Evolutionary conservation across 2,888 invertebrate genomes (phyloP), one percentile per base, ranked within the genome.

Genomic region (Camponotus fellah): DNA sequence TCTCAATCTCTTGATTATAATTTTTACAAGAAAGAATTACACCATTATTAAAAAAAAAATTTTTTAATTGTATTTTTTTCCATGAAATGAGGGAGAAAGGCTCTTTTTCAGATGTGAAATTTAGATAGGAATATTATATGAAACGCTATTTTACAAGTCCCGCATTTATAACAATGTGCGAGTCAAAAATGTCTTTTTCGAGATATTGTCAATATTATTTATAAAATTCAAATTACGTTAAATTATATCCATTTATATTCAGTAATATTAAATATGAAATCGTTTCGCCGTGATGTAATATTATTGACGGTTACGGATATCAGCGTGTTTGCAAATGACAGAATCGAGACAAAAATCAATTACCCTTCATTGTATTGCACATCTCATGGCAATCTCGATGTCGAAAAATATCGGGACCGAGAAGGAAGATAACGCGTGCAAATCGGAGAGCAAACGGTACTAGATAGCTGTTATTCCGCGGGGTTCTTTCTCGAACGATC

Each of bases 401-500:
- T 37, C 8, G 17, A 56, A 62, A 49, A 37, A 34, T 56, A 43
- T 65, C 34, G 40, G 37, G 17, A 32, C 40, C 17, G n/a, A n/a
- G 5, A 21, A 14, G n/a, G n/a, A n/a, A 34, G 8, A 49, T 72
- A 21, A 64, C 6, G 37, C 34, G 46, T 37, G 26, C 26, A 40
- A 68, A 32, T 68, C 37, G 77, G 32, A 60, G 71, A 58, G 60
- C 82, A 43, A 77, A 66, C 71, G 68, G 71, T 85, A 82, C 74
- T 62, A 56, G 83, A 84, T 86, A 83, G 87, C 86, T 80, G 82
- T 85, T 86, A 87, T 90, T 86, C 88, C 60, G 64, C 71, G 76
- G 74, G 85, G 80, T 81, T 87, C 83, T 82, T 53, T 84, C 83
- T 74, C 83, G 66, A 88, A 88, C 83, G 89, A 89, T 87, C 83